phyloP scores from a whole-genome alignment of 92 coral and sea anemone genomes.

The Umimayanthus kanabou region DNA sequence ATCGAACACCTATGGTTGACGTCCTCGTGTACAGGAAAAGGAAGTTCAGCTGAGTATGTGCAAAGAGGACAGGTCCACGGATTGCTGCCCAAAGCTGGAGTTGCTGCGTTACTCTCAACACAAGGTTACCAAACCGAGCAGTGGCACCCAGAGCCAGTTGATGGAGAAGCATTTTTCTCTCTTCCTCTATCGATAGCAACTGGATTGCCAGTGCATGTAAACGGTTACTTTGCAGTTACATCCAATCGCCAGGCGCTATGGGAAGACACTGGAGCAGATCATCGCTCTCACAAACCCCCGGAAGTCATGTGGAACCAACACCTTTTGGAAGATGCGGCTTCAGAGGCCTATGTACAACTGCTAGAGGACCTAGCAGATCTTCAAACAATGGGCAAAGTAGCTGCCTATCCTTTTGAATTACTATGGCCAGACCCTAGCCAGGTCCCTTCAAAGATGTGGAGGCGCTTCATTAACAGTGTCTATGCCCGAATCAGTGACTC shows the following conservation, averaged over 20 bases:
- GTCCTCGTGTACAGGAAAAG: conserved; percentile 72
- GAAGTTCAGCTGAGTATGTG: conserved; percentile 73
- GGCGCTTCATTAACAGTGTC: conserved; percentile 70
- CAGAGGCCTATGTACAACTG: conserved; percentile 81
- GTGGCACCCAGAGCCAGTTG: conserved; percentile 69
- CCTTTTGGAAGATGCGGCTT: conserved; percentile 89
- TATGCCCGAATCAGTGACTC: conserved; percentile 65
- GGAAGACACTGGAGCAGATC: conserved; percentile 81
- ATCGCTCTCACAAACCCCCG: conserved; percentile 65
- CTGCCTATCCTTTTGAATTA: conserved; percentile 57
- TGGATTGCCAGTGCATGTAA: conserved; percentile 92
- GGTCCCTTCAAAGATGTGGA: conserved; percentile 82
- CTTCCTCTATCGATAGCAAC: conserved; percentile 88
- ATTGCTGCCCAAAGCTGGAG: conserved; percentile 87
- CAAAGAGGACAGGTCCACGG: conserved; percentile 75
- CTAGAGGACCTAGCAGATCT: conserved; percentile 73
- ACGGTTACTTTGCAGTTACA: conserved; percentile 91
- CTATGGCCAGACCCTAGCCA: conserved; percentile 86
- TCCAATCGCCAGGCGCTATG: conserved; percentile 89
- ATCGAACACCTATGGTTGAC: conserved; percentile 69
- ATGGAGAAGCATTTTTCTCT: conserved; percentile 85
- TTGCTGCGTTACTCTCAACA: conserved; percentile 74
- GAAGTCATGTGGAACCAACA: conserved; percentile 95
- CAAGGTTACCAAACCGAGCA: conserved; percentile 8
- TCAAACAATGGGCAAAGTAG: conserved; percentile 62